A percentile compares a stretch with the other conserved stretches of the same genome.
These are phyloP conservation scores for Tylochromis polylepis DNA, from an alignment of 2,113 vertebrate genomes.

Conservation along the genomic window DNA sequence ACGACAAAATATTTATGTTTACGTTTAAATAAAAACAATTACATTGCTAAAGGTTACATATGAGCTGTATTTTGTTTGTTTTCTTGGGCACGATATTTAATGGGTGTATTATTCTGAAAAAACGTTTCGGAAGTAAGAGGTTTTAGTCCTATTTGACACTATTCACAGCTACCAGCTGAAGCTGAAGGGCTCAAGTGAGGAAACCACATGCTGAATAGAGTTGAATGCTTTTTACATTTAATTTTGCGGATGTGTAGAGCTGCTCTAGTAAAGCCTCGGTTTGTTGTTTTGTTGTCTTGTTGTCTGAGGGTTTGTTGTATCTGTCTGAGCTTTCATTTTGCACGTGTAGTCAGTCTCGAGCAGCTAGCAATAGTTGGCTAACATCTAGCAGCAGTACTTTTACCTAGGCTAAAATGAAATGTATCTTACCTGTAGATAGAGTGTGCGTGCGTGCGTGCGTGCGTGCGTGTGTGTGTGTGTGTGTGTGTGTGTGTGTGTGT, in stretches of 20 bases:
- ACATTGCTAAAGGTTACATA: background rate
- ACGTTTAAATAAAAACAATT: rapidly evolving
- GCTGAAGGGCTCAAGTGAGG: background rate
- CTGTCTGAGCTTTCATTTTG: background rate
- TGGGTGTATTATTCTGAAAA: constrained; percentile 11
- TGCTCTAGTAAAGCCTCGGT: background rate
- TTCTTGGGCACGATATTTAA: rapidly evolving
- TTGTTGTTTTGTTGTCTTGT: background rate
- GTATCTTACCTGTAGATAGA: background rate
- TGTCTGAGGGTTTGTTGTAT: background rate
- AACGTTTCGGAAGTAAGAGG: background rate
- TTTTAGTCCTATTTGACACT: background rate
- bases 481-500: background rate
- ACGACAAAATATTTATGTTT: rapidly evolving
- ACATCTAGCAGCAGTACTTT: background rate
- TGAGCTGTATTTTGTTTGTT: rapidly evolving
- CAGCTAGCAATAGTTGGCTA: background rate
- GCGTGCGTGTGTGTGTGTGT: background rate
- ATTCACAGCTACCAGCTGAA: background rate
- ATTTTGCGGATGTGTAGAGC: background rate
- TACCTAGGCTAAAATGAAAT: background rate
- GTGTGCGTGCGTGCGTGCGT: background rate
- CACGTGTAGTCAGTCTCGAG: background rate
- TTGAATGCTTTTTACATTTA: background rate
- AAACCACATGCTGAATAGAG: constrained; percentile 6